phyloP scores from a whole-genome alignment of 2,888 invertebrate genomes.

The Acleris literana region DNA sequence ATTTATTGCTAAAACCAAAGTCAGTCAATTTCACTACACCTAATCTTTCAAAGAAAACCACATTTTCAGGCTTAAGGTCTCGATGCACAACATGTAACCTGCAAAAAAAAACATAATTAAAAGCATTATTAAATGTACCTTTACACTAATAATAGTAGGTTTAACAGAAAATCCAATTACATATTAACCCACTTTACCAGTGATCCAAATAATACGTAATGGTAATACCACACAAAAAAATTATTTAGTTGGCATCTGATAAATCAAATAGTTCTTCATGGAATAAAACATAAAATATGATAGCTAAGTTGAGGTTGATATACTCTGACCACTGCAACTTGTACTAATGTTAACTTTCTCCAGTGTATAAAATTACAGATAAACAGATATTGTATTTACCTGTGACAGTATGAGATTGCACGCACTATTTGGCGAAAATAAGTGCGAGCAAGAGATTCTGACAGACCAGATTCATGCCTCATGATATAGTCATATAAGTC shows the following conservation, averaged over 20 bases:
- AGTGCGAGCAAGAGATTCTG: conserved; percentile 91
- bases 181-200: too few species aligned
- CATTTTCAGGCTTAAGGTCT: conserved; percentile 99
- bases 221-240: too few species aligned
- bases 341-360: too few species aligned
- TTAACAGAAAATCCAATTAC: too few species aligned
- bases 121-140: neutral
- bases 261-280: too few species aligned
- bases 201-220: too few species aligned
- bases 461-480: conserved; percentile 95
- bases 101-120: conserved; percentile 46
- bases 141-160: too few species aligned
- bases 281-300: too few species aligned
- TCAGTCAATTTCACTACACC: conserved; percentile 99
- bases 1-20: conserved; percentile 98
- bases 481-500: conserved; percentile 99
- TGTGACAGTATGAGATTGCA: conserved; percentile 99
- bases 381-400: conserved; percentile 77
- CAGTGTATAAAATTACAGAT: too few species aligned
- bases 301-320: too few species aligned
- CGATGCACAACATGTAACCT: conserved; percentile 88
- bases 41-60: conserved; percentile 98
- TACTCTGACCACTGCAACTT: too few species aligned
- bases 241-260: too few species aligned
- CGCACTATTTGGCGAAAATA: conserved; percentile 99